Base-by-base conservation (phyloP, 2,888 invertebrate genomes). In the Cylloceria caligata region DNA sequence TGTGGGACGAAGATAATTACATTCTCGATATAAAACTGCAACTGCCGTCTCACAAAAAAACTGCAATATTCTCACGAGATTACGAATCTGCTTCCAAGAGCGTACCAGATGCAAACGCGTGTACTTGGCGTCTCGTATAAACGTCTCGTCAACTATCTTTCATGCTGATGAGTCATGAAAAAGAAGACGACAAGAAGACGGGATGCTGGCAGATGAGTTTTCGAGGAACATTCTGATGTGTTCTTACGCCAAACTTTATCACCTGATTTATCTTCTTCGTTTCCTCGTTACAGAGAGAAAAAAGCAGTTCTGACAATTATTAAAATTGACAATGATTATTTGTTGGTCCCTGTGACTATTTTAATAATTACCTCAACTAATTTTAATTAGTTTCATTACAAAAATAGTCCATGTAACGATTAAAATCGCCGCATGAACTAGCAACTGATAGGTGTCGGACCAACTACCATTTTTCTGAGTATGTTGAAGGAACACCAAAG, bases 91-190 rank as follows among this genome's bases (percentile, higher is more conserved):
- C 36, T 19, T 36, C 60, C 55, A 30, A 62, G 49, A 36, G 47
- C 39, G 27, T 19, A 27, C 55, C 36, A 27, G 39, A 65, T 74
- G 49, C 64, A 74, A 74, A 65, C 65, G 36, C 62, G 21, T 27
- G 36, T 64, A 39, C 9, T 27, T n/a, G 11, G 30, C 55, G 55
- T 71, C 42, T 42, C 39, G 34, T 68, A 9, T 49, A 57, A 42
- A 57, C 57, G 69, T 71, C 69, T 71, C 69, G 57, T 16, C 57
- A 42, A 27, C 52, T 69, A 55, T 39, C 69, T 55, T 71, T 71
- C 57, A 52, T 55, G 69, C 24, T 42, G 69, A 71, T 71, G 69
- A 71, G 69, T 71, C 69, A 71, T 71, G 57, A 71, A 57, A 34
- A 11, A 24, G 57, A n/a, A 36, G 21, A 27, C 16, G 27, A 24